Evolutionary conservation across 2,888 invertebrate genomes (phyloP), one percentile per base, ranked within the genome.

Genomic region (Eretmocerus hayati): DNA sequence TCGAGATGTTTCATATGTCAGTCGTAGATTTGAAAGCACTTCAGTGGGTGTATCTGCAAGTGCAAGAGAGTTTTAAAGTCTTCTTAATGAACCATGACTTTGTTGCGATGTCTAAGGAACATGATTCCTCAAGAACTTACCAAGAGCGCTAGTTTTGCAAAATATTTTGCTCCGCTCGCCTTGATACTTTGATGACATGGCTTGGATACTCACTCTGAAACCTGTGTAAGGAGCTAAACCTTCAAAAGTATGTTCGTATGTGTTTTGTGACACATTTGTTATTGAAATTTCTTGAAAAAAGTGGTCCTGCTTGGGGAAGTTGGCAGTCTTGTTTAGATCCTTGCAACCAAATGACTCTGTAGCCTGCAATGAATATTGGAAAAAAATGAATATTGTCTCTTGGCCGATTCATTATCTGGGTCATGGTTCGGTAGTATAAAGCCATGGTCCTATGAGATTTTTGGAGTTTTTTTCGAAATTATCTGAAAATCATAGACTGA

Each of bases 31-130:
- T 3, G 33, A 46, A 39, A 56, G 55, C 2, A 41, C 16, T n/a
- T 56, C 56, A 1, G 49, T 57, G n/a, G 63, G 59, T 6, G 48
- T 55, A 3, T 55, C 64, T 65, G n/a, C n/a, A n/a, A n/a, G n/a
- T n/a, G n/a, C n/a, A n/a, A n/a, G n/a, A n/a, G n/a, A n/a, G n/a
- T n/a, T n/a, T n/a, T n/a, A n/a, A n/a, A n/a, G n/a, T n/a, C n/a
- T n/a, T n/a, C n/a, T n/a, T n/a, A n/a, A n/a, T n/a, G n/a, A n/a
- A n/a, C n/a, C n/a, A n/a, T n/a, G n/a, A n/a, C n/a, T n/a, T n/a
- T n/a, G n/a, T n/a, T n/a, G n/a, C n/a, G n/a, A n/a, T n/a, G n/a
- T n/a, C n/a, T n/a, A n/a, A n/a, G n/a, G n/a, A n/a, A n/a, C n/a
- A n/a, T n/a, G n/a, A n/a, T n/a, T n/a, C n/a, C n/a, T n/a, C 13